These are phyloP conservation scores for Ptychodera flava DNA, from an alignment of 35 echinoderm and acorn worm species.

Conservation along the genomic window DNA sequence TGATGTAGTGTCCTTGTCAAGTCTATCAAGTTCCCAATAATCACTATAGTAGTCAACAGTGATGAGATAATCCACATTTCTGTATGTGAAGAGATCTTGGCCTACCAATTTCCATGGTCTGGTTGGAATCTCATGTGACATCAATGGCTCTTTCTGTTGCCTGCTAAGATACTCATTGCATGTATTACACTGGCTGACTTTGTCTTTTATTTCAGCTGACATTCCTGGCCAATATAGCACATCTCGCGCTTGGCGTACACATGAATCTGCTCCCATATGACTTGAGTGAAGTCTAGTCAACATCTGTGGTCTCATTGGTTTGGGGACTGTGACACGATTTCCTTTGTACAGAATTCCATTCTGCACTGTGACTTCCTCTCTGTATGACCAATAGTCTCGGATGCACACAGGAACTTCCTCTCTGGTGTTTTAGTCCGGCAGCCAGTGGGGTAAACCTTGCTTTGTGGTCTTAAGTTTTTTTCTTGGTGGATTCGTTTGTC, in stretches of 20 bases:
- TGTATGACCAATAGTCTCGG: conserved; percentile 32
- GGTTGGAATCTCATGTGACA: conserved; percentile 18
- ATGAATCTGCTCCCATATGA: conserved; percentile 24
- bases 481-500: no score
- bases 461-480: no score
- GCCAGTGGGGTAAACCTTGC: no score
- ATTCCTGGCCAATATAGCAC: conserved; percentile 33
- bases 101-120: conserved; percentile 31
- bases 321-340: conserved; percentile 29
- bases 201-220: conserved; percentile 3
- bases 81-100: conserved; percentile 31
- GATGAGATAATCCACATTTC: conserved; percentile 29
- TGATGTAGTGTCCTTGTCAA: conserved; percentile 35
- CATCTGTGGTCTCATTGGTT: conserved; percentile 22
- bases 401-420: conserved; percentile 21
- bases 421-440: conserved; percentile 18
- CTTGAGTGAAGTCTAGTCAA: conserved; percentile 9
- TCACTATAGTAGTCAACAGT: conserved; percentile 46
- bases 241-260: conserved; percentile 20
- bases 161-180: conserved; percentile 15
- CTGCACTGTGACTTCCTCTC: conserved; percentile 66
- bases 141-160: conserved; percentile 40
- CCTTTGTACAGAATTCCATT: conserved; percentile 64
- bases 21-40: conserved; percentile 26
- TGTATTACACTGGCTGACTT: conserved; percentile 28